Conservation (phyloP, 2,888 invertebrate genomes). For the Seira sanloemensis region DNA sequence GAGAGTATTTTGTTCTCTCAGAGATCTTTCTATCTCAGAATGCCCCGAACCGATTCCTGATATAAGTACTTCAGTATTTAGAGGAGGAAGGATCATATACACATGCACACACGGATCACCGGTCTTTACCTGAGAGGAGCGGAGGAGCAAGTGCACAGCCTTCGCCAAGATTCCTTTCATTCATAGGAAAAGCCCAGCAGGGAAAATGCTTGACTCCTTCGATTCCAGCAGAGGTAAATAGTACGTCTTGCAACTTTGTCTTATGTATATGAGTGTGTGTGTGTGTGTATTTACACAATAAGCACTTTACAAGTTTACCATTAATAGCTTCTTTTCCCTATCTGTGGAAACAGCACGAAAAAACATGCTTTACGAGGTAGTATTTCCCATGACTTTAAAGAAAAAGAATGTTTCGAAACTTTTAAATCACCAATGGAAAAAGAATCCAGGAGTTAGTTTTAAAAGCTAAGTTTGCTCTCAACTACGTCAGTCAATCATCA, state of each 20-base stretch:
- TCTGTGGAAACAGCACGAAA: not conserved
- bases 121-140: not conserved
- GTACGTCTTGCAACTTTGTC: not conserved
- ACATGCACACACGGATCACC: no score
- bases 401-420: no score
- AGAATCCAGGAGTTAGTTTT: no score
- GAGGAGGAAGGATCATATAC: no score
- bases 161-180: not conserved
- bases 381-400: no score
- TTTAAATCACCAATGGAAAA: no score
- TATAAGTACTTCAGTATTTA: no score
- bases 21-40: not conserved
- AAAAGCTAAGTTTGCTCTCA: no score
- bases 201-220: not conserved
- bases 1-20: not conserved
- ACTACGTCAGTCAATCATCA: no score
- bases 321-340: not conserved
- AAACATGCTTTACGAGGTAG: no score
- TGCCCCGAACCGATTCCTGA: not conserved
- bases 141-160: not conserved
- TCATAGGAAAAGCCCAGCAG: not conserved
- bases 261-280: not conserved
- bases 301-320: not conserved
- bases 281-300: not conserved
- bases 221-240: not conserved